Evolutionary conservation across 2,797 vertebrate species (phyloP).

Genomic region (Octomys mimax): DNA sequence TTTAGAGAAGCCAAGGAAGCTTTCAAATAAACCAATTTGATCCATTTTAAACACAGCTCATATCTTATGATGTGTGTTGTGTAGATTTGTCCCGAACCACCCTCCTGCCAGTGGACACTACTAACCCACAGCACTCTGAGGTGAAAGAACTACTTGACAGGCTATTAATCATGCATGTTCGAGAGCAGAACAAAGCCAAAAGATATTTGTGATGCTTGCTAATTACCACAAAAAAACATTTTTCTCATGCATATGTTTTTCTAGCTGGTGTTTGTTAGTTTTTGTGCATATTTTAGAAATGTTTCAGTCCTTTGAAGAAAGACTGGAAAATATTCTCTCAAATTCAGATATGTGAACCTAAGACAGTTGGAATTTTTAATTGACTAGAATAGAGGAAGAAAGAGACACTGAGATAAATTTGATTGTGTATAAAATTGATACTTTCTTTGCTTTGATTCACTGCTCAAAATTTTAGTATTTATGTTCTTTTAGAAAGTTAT

Average conservation of each 20-base stretch:
- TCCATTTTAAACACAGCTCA: not conserved
- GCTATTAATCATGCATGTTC: not conserved
- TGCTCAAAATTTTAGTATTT: not conserved
- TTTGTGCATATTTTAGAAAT: conserved; percentile 59
- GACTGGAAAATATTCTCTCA: conserved; percentile 8
- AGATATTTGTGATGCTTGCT: not conserved
- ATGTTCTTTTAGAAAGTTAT: conserved; percentile 38
- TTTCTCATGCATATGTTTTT: not conserved
- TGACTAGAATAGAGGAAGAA: not conserved
- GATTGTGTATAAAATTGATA: not conserved
- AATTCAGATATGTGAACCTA: not conserved
- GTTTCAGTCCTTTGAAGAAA: conserved; percentile 23
- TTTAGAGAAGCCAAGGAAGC: not conserved
- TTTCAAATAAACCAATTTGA: not conserved
- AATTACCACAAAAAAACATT: conserved; percentile 34
- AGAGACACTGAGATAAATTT: not conserved
- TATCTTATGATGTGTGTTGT: not conserved
- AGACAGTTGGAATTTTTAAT: conserved; percentile 47
- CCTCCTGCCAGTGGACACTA: too few relatives aligned
- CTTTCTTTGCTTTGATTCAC: not conserved
- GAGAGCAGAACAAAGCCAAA: not conserved
- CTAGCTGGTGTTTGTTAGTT: conserved; percentile 24
- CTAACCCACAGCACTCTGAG: not conserved
- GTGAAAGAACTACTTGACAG: not conserved
- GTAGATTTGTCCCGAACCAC: not conserved